Evolutionary conservation across 2,797 vertebrate species (phyloP).

Genomic region (Poeciliopsis paucimaculata): DNA sequence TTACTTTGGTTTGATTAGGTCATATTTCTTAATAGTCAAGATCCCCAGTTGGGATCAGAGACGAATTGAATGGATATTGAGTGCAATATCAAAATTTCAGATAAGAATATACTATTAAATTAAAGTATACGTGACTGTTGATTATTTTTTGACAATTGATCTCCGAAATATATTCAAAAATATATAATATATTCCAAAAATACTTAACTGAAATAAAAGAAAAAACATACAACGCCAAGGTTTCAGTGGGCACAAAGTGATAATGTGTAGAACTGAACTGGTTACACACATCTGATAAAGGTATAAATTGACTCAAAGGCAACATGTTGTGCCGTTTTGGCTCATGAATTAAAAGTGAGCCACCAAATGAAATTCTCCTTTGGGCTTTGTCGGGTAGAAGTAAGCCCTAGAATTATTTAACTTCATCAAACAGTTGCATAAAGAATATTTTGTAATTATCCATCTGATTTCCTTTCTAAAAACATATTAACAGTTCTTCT

Average conservation of each 20-base stretch:
- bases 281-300: background rate
- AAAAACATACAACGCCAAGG: background rate
- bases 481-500: background rate
- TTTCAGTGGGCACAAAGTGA: background rate
- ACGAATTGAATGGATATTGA: background rate
- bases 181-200: background rate
- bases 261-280: background rate
- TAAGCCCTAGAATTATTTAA: background rate
- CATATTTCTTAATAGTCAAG: background rate
- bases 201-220: background rate
- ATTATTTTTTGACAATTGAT: background rate
- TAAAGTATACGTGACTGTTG: background rate
- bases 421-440: background rate
- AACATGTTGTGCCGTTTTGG: background rate
- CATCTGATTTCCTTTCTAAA: background rate
- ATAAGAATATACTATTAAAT: background rate
- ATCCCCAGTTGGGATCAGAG: background rate
- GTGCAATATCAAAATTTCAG: background rate
- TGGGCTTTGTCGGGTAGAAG: background rate
- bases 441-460: background rate
- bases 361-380: background rate
- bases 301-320: background rate
- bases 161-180: background rate
- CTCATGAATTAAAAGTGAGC: background rate
- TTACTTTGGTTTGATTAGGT: background rate